phyloP scores from a whole-genome alignment of 2,797 vertebrate genomes.

The Propithecus perrieri region DNA sequence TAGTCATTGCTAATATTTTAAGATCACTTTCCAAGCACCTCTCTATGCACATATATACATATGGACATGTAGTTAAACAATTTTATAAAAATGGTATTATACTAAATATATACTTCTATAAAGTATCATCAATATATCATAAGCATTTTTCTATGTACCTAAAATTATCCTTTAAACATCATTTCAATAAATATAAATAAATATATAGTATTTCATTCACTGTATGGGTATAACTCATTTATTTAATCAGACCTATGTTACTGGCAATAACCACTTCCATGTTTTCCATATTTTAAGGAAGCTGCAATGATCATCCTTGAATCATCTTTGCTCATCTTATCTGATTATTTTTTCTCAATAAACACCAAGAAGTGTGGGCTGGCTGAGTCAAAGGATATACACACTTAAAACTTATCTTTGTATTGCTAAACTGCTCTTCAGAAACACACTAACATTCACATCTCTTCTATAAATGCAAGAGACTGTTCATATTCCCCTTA shows the following conservation, averaged over 20 bases:
- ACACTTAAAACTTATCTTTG: neutral
- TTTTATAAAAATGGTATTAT: neutral
- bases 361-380: neutral
- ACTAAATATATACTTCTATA: neutral
- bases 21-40: neutral
- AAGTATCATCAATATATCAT: neutral
- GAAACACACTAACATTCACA: neutral
- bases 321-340: neutral
- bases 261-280: neutral
- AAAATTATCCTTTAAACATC: neutral
- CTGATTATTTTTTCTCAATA: neutral
- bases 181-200: neutral
- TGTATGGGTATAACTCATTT: neutral
- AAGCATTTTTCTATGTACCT: neutral
- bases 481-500: neutral
- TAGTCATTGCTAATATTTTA: neutral
- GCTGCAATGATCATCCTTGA: neutral
- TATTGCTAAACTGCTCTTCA: neutral
- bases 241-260: neutral
- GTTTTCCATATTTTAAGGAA: neutral
- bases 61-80: neutral
- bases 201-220: neutral
- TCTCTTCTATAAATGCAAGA: neutral
- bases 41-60: neutral
- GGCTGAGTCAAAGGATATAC: neutral